Evolutionary conservation across 2,888 invertebrate genomes (phyloP).

Genomic region (Agonopterix arenella): DNA sequence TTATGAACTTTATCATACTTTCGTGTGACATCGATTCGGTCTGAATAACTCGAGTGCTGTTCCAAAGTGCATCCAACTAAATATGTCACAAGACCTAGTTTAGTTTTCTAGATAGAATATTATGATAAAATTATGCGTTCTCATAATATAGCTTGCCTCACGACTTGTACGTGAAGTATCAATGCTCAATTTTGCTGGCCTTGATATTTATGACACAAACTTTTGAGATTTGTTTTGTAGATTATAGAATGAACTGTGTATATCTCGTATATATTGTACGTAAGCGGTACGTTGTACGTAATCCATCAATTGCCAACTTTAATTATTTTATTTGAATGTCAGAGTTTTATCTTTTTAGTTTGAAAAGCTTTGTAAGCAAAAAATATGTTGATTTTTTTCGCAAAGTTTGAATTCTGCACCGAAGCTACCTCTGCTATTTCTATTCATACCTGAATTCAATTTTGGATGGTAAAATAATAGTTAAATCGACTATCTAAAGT

Average conservation of each 20-base stretch:
- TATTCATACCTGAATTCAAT: no score
- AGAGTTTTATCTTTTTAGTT: no score
- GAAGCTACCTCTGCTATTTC: no score
- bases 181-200: constrained; percentile 43
- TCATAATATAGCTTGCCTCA: constrained; percentile 6
- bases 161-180: constrained; percentile 23
- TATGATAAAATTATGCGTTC: constrained; percentile 5
- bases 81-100: constrained; percentile 1
- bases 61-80: constrained; percentile 4
- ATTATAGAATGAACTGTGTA: constrained; percentile 14
- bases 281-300: not conserved
- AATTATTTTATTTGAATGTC: not conserved
- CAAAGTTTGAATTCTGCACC: no score
- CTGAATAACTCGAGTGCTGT: not conserved
- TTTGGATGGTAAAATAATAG: no score
- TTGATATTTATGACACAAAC: constrained; percentile 54
- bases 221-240: constrained; percentile 34
- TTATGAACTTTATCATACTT: constrained; percentile 2
- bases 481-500: no score
- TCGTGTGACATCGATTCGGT: not conserved
- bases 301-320: constrained; percentile 1
- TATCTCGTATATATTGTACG: not conserved
- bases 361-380: no score
- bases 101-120: not conserved
- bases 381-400: no score